Conservation (phyloP, 2,888 invertebrate genomes). For the Eulithis testata region DNA sequence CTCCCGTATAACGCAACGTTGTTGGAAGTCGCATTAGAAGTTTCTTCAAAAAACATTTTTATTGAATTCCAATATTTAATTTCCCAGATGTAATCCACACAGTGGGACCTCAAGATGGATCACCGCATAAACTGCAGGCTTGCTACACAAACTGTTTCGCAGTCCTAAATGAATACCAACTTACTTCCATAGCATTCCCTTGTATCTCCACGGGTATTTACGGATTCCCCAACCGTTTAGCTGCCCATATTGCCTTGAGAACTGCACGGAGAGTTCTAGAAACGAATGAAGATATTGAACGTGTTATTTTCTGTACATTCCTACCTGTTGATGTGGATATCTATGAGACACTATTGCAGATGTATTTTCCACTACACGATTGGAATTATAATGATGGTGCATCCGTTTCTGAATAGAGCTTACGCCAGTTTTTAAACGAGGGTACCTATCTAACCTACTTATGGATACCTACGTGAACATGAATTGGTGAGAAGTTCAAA, state of each 20-base stretch:
- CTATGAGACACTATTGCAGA: constrained; percentile 88
- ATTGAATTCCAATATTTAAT: constrained; percentile 4
- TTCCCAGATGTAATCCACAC: constrained; percentile 94
- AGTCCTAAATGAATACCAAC: constrained; percentile 79
- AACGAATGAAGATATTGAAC: constrained; percentile 82
- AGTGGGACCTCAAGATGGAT: constrained; percentile 93
- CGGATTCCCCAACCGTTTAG: constrained; percentile 92
- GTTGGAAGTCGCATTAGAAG: too few relatives aligned
- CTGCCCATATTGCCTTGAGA: constrained; percentile 89
- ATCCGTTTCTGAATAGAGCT: constrained; percentile 8
- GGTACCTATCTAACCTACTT: too few relatives aligned
- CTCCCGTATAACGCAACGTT: too few relatives aligned
- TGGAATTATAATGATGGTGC: constrained; percentile 53
- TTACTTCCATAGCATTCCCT: constrained; percentile 92
- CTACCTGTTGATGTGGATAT: constrained; percentile 88
- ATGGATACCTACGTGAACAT: background rate
- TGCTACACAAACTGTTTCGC: constrained; percentile 90
- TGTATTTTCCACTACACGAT: constrained; percentile 87
- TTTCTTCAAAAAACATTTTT: too few relatives aligned
- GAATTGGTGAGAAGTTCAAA: background rate
- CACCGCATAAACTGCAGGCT: constrained; percentile 84
- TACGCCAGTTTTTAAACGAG: background rate
- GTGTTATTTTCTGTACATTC: constrained; percentile 93
- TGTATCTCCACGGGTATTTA: constrained; percentile 97
- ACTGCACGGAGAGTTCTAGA: constrained; percentile 88